Evolutionary conservation across 2,797 vertebrate genomes (phyloP).

Genomic region (Falco biarmicus): DNA sequence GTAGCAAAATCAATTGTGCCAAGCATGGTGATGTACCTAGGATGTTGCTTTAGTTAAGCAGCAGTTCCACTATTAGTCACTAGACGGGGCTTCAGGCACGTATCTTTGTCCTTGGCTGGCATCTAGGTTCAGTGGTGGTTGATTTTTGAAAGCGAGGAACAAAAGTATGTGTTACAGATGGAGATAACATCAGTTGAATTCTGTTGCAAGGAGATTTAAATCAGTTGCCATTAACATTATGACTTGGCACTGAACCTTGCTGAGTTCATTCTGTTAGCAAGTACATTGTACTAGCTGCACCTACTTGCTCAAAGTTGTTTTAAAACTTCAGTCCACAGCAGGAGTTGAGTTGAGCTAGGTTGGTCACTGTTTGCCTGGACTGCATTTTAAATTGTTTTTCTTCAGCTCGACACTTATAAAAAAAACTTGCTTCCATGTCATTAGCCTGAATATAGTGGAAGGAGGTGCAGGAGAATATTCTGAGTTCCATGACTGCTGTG

Average conservation of each 20-base stretch:
- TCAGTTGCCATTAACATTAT: not conserved
- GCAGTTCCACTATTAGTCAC: not conserved
- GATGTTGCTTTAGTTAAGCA: not conserved
- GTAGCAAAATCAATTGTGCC: not conserved
- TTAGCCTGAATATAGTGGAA: not conserved
- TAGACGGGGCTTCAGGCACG: conserved; percentile 64
- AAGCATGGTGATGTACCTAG: fast-evolving
- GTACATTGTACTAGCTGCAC: not conserved
- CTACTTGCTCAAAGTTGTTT: not conserved
- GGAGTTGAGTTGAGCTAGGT: not conserved
- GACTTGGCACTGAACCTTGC: not conserved
- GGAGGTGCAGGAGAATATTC: not conserved
- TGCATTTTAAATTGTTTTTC: not conserved
- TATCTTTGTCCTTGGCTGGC: not conserved
- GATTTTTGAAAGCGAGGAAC: not conserved
- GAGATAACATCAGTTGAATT: not conserved
- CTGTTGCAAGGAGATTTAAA: not conserved
- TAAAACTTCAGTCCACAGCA: not conserved
- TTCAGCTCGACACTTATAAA: not conserved
- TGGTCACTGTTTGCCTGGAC: not conserved
- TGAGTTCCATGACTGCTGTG: not conserved
- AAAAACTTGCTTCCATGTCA: not conserved
- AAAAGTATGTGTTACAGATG: not conserved
- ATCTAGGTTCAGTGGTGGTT: not conserved
- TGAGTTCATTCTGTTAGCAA: not conserved